These are phyloP conservation scores for Chirona hameri DNA, from an alignment of 2,888 invertebrate species.

Conservation along the genomic window DNA sequence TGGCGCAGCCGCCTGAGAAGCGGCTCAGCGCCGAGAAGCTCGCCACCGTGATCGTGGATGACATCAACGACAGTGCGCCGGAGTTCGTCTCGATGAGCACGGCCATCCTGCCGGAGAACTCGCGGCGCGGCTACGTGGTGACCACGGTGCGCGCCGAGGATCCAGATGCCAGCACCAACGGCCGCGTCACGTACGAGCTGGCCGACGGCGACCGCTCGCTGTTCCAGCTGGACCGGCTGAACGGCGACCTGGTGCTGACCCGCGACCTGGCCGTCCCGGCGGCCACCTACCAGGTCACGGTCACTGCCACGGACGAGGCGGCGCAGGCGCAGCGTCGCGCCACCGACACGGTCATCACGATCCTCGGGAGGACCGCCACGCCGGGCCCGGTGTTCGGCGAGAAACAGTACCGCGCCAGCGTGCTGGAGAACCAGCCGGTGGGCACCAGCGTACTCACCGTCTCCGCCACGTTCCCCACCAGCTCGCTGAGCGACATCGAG, in stretches of 20 bases:
- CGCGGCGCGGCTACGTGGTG: constrained; percentile 57
- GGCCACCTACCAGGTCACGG: constrained; percentile 72
- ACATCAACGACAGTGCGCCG: constrained; percentile 48
- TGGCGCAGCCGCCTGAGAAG: constrained; percentile 67
- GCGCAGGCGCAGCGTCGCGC: constrained; percentile 82
- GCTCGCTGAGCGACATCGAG: constrained; percentile 57
- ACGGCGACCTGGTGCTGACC: constrained; percentile 66
- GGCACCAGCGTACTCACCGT: constrained; percentile 81
- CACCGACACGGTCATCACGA: constrained; percentile 78
- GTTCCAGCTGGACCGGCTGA: constrained; percentile 75
- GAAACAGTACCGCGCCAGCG: constrained; percentile 64
- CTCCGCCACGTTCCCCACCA: constrained; percentile 59
- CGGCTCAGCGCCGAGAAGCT: constrained; percentile 83
- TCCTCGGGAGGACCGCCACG: constrained; percentile 54
- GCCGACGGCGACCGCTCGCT: constrained; percentile 72
- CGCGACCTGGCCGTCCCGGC: constrained; percentile 60
- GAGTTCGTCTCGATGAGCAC: constrained; percentile 65
- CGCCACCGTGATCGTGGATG: constrained; percentile 84
- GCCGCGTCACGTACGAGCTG: constrained; percentile 84
- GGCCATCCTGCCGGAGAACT: constrained; percentile 65
- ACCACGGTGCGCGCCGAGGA: constrained; percentile 80
- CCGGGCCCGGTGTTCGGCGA: constrained; percentile 55
- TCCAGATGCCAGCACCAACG: constrained; percentile 85
- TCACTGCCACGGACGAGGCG: constrained; percentile 88
- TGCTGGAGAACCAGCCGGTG: constrained; percentile 82